phyloP scores from a whole-genome alignment of 2,888 invertebrate species.

The Dione vanillae region DNA sequence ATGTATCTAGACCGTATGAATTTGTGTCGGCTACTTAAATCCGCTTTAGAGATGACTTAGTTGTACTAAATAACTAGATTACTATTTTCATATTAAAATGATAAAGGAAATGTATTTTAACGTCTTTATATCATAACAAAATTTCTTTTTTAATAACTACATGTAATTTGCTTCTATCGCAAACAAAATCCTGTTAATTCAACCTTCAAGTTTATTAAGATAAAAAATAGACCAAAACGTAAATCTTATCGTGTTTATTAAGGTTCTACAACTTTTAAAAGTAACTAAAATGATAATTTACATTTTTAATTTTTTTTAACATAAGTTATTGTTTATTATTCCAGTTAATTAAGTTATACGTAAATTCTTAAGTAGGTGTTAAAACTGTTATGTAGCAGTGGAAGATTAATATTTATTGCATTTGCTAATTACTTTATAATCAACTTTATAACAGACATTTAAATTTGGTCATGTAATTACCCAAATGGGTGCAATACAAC shows the following conservation, averaged over 20 bases:
- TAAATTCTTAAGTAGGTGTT: neutral
- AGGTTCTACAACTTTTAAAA: constrained; percentile 10
- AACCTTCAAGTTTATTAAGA: constrained; percentile 13
- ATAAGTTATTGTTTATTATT: neutral
- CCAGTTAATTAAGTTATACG: neutral
- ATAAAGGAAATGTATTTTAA: neutral
- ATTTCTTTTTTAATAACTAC: neutral
- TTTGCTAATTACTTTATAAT: too few species aligned
- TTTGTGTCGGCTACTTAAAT: constrained; percentile 64
- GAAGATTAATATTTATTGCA: too few species aligned
- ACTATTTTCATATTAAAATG: neutral
- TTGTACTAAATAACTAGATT: constrained; percentile 1
- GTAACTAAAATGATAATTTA: constrained; percentile 9
- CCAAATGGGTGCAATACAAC: too few species aligned
- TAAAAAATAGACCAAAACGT: constrained; percentile 12
- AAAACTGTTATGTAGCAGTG: neutral
- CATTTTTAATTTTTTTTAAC: neutral
- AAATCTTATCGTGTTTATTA: constrained; percentile 9
- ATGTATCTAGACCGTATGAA: constrained; percentile 77
- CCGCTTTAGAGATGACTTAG: constrained; percentile 58
- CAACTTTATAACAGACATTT: too few species aligned
- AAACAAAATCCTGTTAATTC: neutral
- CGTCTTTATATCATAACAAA: neutral
- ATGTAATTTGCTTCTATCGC: neutral
- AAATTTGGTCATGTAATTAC: too few species aligned